These are phyloP conservation scores for Glareola pratincola DNA, from an alignment of 2,113 vertebrate species.

Conservation along the genomic window DNA sequence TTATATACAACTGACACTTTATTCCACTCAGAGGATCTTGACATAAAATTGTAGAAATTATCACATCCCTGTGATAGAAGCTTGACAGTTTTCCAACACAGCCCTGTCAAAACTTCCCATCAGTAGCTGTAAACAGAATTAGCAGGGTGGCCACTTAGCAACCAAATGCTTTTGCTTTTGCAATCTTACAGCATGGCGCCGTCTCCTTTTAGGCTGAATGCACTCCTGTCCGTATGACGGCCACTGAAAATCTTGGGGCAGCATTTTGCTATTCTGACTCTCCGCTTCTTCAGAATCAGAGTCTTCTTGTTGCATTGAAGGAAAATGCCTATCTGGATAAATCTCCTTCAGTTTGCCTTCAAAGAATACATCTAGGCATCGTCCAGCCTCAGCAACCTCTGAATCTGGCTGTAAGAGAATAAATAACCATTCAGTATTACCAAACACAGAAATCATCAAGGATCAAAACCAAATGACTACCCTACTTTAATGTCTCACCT, in stretches of 20 bases:
- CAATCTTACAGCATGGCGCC: conserved; percentile 83
- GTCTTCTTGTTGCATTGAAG: conserved; percentile 78
- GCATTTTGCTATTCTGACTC: conserved; percentile 69
- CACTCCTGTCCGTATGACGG: conserved; percentile 82
- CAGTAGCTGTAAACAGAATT: background rate
- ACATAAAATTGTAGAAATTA: background rate
- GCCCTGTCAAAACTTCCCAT: background rate
- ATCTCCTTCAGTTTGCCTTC: conserved; percentile 84
- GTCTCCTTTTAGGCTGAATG: conserved; percentile 89
- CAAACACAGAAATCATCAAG: background rate
- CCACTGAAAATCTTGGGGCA: conserved; percentile 83
- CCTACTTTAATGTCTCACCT: background rate
- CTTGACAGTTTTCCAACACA: background rate
- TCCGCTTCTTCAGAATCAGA: conserved; percentile 90
- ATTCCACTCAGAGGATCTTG: background rate
- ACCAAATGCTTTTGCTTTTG: conserved; percentile 48
- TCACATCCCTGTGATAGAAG: background rate
- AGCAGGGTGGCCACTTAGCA: conserved; percentile 54
- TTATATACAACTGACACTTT: background rate
- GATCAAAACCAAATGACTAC: background rate
- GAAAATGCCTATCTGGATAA: conserved; percentile 83
- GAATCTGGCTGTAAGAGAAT: conserved; percentile 86
- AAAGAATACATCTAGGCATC: conserved; percentile 89
- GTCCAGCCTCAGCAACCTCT: conserved; percentile 93
- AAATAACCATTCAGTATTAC: background rate